Percentiles rank a stretch among this genome's conserved stretches.
Evolutionary conservation across 2,888 invertebrate genomes (phyloP).

Genomic region (Xestia c-nigrum): DNA sequence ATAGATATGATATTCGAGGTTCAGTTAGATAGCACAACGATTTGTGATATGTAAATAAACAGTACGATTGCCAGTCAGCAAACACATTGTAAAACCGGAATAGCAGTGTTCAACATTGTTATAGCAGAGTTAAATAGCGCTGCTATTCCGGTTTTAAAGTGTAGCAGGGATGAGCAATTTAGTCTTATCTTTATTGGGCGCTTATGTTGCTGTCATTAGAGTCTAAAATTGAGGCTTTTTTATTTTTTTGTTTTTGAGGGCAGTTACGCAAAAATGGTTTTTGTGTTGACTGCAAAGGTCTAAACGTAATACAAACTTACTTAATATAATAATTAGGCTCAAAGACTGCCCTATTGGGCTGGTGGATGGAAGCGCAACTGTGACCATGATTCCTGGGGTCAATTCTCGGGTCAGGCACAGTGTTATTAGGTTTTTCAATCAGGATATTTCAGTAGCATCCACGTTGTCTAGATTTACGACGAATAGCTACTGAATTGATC

Average conservation of each 20-base stretch:
- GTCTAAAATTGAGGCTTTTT: background rate
- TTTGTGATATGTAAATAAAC: conserved; percentile 20
- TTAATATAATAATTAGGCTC: too few relatives aligned
- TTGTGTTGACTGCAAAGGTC: background rate
- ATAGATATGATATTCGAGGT: background rate
- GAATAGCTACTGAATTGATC: too few relatives aligned
- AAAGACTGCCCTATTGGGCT: too few relatives aligned
- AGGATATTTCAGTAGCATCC: too few relatives aligned
- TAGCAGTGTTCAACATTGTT: background rate
- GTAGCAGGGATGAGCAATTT: background rate
- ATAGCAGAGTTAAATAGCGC: background rate
- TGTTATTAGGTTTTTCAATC: too few relatives aligned
- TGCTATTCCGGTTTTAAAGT: conserved; percentile 1
- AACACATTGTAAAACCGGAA: conserved; percentile 6
- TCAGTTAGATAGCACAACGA: conserved; percentile 7
- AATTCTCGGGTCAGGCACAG: too few relatives aligned
- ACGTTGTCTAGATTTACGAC: background rate
- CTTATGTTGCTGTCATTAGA: background rate
- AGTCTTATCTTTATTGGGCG: conserved; percentile 12
- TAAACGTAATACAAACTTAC: background rate
- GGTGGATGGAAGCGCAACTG: too few relatives aligned
- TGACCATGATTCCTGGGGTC: too few relatives aligned
- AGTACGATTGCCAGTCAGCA: conserved; percentile 12
- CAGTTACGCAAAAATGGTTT: background rate
- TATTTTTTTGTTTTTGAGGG: background rate